Percentiles rank a stretch among this genome's conserved stretches.
Conservation (phyloP, 2,797 vertebrate genomes). For the Pseudochirops corinnae region DNA sequence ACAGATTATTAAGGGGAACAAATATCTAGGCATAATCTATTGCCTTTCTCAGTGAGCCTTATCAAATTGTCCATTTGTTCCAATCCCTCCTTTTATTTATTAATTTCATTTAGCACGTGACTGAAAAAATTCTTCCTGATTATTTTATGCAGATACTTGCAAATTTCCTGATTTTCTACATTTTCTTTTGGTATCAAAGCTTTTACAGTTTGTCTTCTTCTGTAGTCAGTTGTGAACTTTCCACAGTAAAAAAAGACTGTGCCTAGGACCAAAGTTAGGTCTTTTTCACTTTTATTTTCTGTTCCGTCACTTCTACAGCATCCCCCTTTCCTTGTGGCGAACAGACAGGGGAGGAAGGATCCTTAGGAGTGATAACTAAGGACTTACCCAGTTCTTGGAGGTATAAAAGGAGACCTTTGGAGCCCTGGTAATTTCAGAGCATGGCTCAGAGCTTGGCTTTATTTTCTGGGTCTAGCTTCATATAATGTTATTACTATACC, state of each 20-base stretch:
- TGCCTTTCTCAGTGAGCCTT: constrained; percentile 24
- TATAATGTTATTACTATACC: background rate
- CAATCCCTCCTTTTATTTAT: background rate
- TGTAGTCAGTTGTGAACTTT: constrained; percentile 12
- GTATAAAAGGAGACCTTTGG: background rate
- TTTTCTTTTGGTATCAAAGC: background rate
- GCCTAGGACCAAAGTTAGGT: background rate
- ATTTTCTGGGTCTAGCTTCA: background rate
- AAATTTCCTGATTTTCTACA: background rate
- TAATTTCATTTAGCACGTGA: background rate
- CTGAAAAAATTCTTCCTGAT: constrained; percentile 4
- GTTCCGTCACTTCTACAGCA: background rate
- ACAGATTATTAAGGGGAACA: background rate
- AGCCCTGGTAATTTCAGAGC: background rate
- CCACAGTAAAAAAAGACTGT: background rate
- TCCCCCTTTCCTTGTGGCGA: background rate
- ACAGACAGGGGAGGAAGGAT: background rate
- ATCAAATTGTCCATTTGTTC: background rate
- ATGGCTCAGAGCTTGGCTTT: too few species aligned
- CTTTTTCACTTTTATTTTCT: background rate
- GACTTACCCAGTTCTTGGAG: background rate
- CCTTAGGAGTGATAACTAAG: background rate
- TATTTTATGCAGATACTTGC: too few species aligned
- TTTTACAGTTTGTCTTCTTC: background rate
- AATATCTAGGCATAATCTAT: background rate